phyloP scores from a whole-genome alignment of 2,888 invertebrate species.

The Danaus chrysippus region DNA sequence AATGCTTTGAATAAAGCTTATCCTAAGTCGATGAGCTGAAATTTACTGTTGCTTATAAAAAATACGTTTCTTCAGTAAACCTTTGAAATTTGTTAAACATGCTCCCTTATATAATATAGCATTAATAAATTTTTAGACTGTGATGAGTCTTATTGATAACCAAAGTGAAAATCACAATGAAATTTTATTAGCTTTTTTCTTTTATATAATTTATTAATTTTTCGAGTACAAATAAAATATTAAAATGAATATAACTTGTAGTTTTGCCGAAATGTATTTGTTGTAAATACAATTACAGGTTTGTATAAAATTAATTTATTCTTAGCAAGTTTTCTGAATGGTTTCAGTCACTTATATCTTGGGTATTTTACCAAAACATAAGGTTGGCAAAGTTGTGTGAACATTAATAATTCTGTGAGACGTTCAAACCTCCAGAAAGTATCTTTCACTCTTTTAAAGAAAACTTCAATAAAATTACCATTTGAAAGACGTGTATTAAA shows the following conservation, averaged over 20 bases:
- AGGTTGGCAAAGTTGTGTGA: conserved; percentile 47
- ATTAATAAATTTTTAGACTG: conserved; percentile 48
- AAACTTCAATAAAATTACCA: conserved; percentile 76
- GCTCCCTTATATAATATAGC: conserved; percentile 40
- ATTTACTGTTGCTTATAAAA: conserved; percentile 66
- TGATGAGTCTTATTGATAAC: conserved; percentile 47
- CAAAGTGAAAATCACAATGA: too few relatives aligned
- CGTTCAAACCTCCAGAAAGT: conserved; percentile 63
- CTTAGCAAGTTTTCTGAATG: not conserved
- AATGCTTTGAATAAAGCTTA: too few relatives aligned
- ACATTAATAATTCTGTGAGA: conserved; percentile 69
- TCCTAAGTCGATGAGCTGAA: too few relatives aligned
- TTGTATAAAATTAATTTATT: not conserved
- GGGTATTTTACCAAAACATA: conserved; percentile 16
- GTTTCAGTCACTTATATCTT: conserved; percentile 8
- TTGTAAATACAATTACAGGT: too few relatives aligned
- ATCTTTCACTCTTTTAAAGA: conserved; percentile 74
- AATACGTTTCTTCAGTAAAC: conserved; percentile 55
- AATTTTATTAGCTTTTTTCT: too few relatives aligned
- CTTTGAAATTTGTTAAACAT: conserved; percentile 46
- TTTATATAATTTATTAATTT: too few relatives aligned
- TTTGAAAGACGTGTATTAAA: conserved; percentile 64
- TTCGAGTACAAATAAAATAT: too few relatives aligned
- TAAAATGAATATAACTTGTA: too few relatives aligned
- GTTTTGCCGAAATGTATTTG: too few relatives aligned